Conservation (phyloP, 2,797 vertebrate species). For the Hydrocynus forskahlii region DNA sequence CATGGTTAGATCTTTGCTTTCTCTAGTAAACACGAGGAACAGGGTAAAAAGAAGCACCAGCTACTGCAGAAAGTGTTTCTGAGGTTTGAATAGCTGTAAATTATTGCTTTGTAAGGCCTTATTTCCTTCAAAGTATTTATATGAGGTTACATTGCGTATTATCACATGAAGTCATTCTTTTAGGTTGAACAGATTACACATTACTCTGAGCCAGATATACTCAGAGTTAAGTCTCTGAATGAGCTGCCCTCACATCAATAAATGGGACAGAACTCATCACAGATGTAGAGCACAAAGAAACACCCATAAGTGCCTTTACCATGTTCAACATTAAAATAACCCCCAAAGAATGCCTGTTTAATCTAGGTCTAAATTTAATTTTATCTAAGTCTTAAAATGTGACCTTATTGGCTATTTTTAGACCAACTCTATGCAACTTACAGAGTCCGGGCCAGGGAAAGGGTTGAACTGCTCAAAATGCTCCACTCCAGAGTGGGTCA, state of each 20-base stretch:
- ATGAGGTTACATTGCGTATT: no score
- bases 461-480: constrained; percentile 70
- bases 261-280: not conserved
- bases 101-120: not conserved
- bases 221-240: not conserved
- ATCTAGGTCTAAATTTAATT: not conserved
- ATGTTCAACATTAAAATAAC: not conserved
- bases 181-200: no score
- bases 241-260: not conserved
- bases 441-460: constrained; percentile 67
- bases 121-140: not conserved
- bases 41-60: no score
- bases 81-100: not conserved
- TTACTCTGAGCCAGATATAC: not conserved
- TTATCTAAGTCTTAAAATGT: not conserved
- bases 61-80: no score
- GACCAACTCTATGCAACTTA: constrained; percentile 57
- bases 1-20: no score
- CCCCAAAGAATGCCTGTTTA: not conserved
- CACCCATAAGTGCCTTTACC: not conserved
- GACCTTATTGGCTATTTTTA: not conserved
- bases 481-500: constrained; percentile 67
- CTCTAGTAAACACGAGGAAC: no score
- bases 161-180: no score
- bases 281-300: not conserved